Base-by-base conservation (phyloP, 2,797 vertebrate species). In the Cuniculus paca region DNA sequence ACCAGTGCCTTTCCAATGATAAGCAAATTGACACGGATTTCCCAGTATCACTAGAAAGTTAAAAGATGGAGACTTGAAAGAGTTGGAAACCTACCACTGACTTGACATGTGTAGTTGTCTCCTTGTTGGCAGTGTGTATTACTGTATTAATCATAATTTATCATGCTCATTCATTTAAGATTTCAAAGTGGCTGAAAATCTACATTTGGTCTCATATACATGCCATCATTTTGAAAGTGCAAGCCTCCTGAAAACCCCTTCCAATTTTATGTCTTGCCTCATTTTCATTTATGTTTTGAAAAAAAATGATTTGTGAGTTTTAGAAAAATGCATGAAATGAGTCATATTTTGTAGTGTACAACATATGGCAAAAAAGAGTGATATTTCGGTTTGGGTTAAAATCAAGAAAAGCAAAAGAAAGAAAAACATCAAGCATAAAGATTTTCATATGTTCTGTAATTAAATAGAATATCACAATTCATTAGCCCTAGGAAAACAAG, bases 201-300 rank as follows among this genome's bases (percentile, higher is more conserved):
- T 48, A 6, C 2, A 50, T 7, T 50, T 50, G 16, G 7, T 50
- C 74, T 50, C 45, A 19, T 39, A 54, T 8, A 54, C 31, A 84
- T 56, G 24, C 11, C 5, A 72, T 16, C n/a, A 80, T 28, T 72
- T 74, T 63, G 48, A 65, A 72, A 89, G 7, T 19, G 94, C 88
- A 72, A 48, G 0, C 0, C 20, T 6, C 42, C 52, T 77, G 7
- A 45, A n/a, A 72, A 50, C n/a, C 5, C 1, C 1, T 54, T 56
- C 45, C 8, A 90, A 36, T 2, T 86, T 70, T 56, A 17, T 22
- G 2, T 31, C 28, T 17, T 81, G n/a, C 6, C 3, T 7, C 5
- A 77, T 82, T 70, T 88, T 91, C n/a, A 78, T 72, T 70, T 94
- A 63, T 20, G 24, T 78, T 87, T 68, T 87, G 19, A 81, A 17